These are phyloP conservation scores for Meliscaeva auricollis DNA, from an alignment of 2,888 invertebrate genomes.

Conservation along the genomic window DNA sequence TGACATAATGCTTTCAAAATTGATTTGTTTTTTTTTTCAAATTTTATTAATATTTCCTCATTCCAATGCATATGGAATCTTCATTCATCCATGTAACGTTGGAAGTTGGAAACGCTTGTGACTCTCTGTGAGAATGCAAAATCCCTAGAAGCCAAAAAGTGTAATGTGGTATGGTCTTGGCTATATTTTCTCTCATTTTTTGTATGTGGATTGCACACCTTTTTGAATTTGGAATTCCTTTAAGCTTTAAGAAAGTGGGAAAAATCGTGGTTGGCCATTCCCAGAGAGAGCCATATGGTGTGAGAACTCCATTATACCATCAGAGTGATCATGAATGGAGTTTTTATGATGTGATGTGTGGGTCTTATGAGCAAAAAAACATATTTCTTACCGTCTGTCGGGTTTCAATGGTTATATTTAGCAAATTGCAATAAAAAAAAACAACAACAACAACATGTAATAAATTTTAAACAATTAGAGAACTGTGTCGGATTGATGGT, in stretches of 20 bases:
- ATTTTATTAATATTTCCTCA: slow-evolving; percentile 56
- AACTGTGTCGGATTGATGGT: slow-evolving; percentile 49
- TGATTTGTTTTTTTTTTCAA: slow-evolving; percentile 24
- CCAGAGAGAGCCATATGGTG: slow-evolving; percentile 40
- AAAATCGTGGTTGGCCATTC: slow-evolving; percentile 47
- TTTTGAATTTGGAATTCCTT: slow-evolving; percentile 22
- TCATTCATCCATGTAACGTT: no score
- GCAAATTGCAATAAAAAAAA: slow-evolving; percentile 5
- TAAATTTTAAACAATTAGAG: slow-evolving; percentile 60
- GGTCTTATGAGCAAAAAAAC: slow-evolving; percentile 8
- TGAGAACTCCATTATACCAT: slow-evolving; percentile 20
- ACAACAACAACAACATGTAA: slow-evolving; percentile 13
- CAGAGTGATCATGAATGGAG: slow-evolving; percentile 13
- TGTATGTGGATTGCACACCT: slow-evolving; percentile 29
- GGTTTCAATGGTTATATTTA: background rate
- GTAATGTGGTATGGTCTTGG: slow-evolving; percentile 10
- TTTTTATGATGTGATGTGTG: slow-evolving; percentile 30
- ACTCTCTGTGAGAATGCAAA: no score
- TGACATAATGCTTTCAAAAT: slow-evolving; percentile 65
- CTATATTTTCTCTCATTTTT: background rate
- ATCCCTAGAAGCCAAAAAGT: slow-evolving; percentile 17
- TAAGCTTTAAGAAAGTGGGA: slow-evolving; percentile 16
- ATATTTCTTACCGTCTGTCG: background rate
- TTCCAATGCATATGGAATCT: slow-evolving; percentile 20
- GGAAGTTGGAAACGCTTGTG: no score